Evolutionary conservation across 2,888 invertebrate genomes (phyloP), one percentile per base, ranked within the genome.

Genomic region (Harpalus rufipes): DNA sequence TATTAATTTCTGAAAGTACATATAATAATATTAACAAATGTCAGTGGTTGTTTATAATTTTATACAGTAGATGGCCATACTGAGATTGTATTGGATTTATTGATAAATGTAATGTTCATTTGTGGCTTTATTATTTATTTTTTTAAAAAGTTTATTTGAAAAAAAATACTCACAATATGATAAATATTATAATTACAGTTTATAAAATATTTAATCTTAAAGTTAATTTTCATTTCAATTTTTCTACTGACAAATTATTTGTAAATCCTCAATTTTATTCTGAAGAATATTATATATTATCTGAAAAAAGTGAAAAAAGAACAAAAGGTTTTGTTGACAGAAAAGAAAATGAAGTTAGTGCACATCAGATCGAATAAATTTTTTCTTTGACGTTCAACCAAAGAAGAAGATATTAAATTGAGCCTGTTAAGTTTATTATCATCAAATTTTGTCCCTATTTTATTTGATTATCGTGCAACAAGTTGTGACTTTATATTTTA

Each of bases 391-490:
- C 25, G 68, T 39, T n/a, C 39, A 68, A 39, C 39, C 1, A 68
- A 12, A 68, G 7, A 12, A 68, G 7, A 14, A 68, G 12, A n/a
- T 12, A 39, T 68, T 25, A 68, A 68, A 39, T 68, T 68, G 39
- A 68, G 68, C 32, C 39, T 68, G 39, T 68, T 6, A 14, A 68
- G 39, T 68, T 68, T 68, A 68, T 68, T 68, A 68, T 41, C 39
- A n/a, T 68, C 68, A 39, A 68, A 68, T 68, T 68, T 39, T 68
- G 68, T 7, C 25, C 18, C 12, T 25, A 0, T 25, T n/a, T 32
- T 65, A 12, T 39, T 32, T 32, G n/a, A 59, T 6, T 59, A 16
- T 3, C 39, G 41, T 68, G 68, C 68, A 68, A 68, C 68, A 68
- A 68, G 68, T 68, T 32, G 68, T 8, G n/a, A n/a, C 21, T 21